A percentile compares a stretch with the other conserved stretches of the same genome.
Conservation (phyloP, 2,113 vertebrate species). For the Epinephelus fuscoguttatus region DNA sequence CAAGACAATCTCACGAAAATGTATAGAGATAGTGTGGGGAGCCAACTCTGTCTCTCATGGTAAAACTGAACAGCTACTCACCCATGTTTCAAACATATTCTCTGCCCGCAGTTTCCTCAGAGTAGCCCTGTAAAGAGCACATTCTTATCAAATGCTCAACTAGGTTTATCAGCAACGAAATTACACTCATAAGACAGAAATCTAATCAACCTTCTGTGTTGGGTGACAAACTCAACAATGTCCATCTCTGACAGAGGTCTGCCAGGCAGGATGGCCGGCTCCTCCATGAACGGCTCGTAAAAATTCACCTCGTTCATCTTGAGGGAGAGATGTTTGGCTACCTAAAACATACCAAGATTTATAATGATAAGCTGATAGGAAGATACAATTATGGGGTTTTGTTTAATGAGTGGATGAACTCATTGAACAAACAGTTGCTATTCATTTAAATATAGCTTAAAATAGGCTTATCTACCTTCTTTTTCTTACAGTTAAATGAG, state of each 20-base stretch:
- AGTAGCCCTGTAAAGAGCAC: constrained; percentile 87
- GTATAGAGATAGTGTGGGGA: background rate
- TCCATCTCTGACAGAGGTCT: constrained; percentile 94
- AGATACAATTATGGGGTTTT: background rate
- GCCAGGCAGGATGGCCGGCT: constrained; percentile 91
- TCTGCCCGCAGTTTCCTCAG: constrained; percentile 94
- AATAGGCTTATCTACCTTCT: too few species aligned
- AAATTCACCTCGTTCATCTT: constrained; percentile 99
- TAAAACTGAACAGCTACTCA: constrained; percentile 77
- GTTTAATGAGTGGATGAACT: background rate
- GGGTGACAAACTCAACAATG: constrained; percentile 93
- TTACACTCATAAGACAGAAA: background rate
- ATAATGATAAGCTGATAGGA: background rate
- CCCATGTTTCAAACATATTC: constrained; percentile 99
- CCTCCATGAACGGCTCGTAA: constrained; percentile 98
- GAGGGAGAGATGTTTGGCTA: constrained; percentile 95
- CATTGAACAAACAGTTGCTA: too few species aligned
- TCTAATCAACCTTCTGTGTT: constrained; percentile 89
- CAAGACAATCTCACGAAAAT: background rate
- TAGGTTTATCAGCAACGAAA: background rate
- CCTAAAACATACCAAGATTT: constrained; percentile 79
- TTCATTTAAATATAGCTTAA: too few species aligned
- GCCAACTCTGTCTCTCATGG: background rate
- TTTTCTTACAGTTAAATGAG: too few species aligned
- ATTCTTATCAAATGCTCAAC: background rate